These are phyloP conservation scores for Takifugu flavidus DNA, from an alignment of 2,113 vertebrate genomes.

Conservation along the genomic window DNA sequence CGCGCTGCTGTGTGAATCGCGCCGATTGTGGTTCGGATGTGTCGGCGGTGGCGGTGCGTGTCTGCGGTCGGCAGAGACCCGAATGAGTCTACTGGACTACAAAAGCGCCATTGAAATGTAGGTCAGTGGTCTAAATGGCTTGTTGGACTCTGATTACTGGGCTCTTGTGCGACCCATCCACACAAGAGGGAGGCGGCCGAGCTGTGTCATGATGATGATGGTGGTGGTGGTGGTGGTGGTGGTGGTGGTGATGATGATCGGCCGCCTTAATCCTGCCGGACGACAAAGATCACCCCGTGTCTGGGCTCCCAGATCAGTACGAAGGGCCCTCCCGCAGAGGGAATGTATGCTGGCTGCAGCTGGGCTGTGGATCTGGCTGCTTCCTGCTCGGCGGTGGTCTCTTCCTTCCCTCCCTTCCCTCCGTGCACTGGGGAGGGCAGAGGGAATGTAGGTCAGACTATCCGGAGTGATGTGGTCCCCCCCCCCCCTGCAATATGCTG, in stretches of 20 bases:
- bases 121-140: slow-evolving; percentile 57
- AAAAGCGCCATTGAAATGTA: slow-evolving; percentile 60
- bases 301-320: neutral
- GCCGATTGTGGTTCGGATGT: neutral
- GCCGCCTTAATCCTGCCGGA: neutral
- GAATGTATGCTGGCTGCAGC: slow-evolving; percentile 35
- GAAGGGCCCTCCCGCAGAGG: slow-evolving; percentile 35
- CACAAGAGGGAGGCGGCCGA: slow-evolving; percentile 6
- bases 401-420: slow-evolving; percentile 31
- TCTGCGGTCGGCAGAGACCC: slow-evolving; percentile 32
- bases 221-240: neutral
- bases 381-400: slow-evolving; percentile 57
- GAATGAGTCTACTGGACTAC: slow-evolving; percentile 39
- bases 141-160: slow-evolving; percentile 51
- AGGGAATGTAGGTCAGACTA: slow-evolving; percentile 76
- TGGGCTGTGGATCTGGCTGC: slow-evolving; percentile 35
- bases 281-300: neutral
- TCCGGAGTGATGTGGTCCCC: slow-evolving; percentile 43
- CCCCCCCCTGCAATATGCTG: slow-evolving; percentile 19
- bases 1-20: neutral
- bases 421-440: slow-evolving; percentile 41
- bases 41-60: neutral
- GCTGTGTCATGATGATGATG: slow-evolving; percentile 3
- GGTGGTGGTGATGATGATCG: neutral
- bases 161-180: slow-evolving; percentile 22